Base-by-base conservation (phyloP, 2,888 invertebrate species). In the Drosophila villosipedis region DNA sequence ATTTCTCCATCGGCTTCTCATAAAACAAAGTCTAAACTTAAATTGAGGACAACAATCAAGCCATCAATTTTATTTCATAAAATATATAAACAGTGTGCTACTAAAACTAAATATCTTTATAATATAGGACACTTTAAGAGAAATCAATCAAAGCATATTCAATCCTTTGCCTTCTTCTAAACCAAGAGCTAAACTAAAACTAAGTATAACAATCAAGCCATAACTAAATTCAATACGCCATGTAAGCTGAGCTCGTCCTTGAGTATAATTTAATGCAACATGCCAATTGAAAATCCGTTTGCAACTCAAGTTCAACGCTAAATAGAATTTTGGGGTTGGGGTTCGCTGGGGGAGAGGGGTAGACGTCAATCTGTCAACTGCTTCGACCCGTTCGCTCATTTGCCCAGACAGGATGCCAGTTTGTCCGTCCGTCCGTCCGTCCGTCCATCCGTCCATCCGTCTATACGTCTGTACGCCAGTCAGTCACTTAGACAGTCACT, bases 291-390 rank as follows among this genome's bases (percentile, higher is more conserved):
- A 76, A 80, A 79, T 72, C 61, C 75, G 73, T 78, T 73, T 68
- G 66, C 74, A 76, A 67, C 76, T 80, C 73, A 83, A 81, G 80
- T 73, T 76, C 83, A 80, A 59, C 72, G 60, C 62, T 76, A 77
- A 75, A 79, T 77, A 72, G 72, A 78, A 73, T 69, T 43, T 28
- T 43, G 54, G 22, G 22, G 59, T 54, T 5, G 43, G 54, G 37
- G 28, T 50, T 55, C 25, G 16, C 4, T 54, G 57, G n/a, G 9
- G 47, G n/a, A 47, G 28, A 30, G 63, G 55, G 73, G 69, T 75
- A 81, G 79, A 87, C 87, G 87, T 87, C 87, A 90, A 87, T 90
- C 91, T 86, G 87, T 87, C 91, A 86, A 86, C 80, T 73, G 71
- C n/a, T 71, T 76, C 67, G 78, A 83, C 77, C 78, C 81, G 86